Conservation (phyloP, 1,140 invertebrate genomes). For the Anadara kagoshimensis region DNA sequence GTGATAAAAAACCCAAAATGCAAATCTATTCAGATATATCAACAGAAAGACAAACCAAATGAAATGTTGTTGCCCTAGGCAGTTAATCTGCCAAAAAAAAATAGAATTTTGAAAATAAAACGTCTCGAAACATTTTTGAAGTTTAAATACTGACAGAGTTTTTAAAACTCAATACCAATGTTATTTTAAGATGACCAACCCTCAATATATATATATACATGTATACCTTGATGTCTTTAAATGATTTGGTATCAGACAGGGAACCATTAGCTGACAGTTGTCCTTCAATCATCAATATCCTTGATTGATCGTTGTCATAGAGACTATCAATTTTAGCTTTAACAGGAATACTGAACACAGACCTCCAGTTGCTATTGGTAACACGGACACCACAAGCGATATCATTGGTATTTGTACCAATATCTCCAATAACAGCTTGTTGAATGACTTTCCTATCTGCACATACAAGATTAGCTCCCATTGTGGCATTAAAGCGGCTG, state of each 20-base stretch:
- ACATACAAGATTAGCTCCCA: background rate
- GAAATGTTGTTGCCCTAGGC: too few species aligned
- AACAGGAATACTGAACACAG: conserved; percentile 29
- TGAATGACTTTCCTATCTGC: conserved; percentile 6
- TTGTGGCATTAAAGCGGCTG: background rate
- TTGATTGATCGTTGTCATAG: conserved; percentile 43
- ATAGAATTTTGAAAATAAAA: too few species aligned
- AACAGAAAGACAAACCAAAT: too few species aligned
- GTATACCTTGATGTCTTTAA: conserved; percentile 45
- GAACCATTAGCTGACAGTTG: background rate
- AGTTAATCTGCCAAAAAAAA: too few species aligned
- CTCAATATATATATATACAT: background rate
- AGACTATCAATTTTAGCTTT: conserved; percentile 48
- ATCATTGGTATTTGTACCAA: background rate
- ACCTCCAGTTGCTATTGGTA: conserved; percentile 46
- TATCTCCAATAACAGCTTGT: conserved; percentile 37
- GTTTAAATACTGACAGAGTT: too few species aligned
- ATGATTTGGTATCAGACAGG: background rate
- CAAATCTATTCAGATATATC: too few species aligned
- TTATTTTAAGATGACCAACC: background rate
- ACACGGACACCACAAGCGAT: conserved; percentile 43
- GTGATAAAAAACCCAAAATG: too few species aligned
- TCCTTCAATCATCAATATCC: conserved; percentile 28
- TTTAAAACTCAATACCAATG: too few species aligned
- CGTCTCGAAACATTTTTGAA: too few species aligned